phyloP scores from a whole-genome alignment of 1,140 invertebrate genomes.

The Chymomyza costata region DNA sequence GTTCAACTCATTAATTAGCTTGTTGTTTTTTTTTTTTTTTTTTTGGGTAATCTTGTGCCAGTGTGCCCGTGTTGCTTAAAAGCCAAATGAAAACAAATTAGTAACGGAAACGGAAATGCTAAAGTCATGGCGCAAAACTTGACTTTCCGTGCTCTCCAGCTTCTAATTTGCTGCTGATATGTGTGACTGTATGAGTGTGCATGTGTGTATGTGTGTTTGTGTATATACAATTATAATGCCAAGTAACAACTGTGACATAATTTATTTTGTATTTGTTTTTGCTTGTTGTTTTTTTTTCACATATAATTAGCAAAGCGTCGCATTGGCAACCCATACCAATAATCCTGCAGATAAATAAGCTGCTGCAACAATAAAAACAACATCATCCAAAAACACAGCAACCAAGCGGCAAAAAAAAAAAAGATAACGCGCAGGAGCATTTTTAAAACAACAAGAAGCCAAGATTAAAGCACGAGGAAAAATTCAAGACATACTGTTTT shows the following conservation, averaged over 20 bases:
- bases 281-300: constrained; percentile 6
- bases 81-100: constrained; percentile 40
- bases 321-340: constrained; percentile 18
- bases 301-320: constrained; percentile 39
- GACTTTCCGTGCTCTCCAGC: too few relatives aligned
- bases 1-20: too few relatives aligned
- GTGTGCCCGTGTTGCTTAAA: too few relatives aligned
- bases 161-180: constrained; percentile 3
- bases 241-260: constrained; percentile 17
- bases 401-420: constrained; percentile 23
- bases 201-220: background rate
- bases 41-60: too few relatives aligned
- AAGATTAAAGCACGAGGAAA: background rate
- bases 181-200: constrained; percentile 2
- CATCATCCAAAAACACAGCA: background rate
- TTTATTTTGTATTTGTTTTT: constrained; percentile 14
- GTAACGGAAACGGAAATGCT: constrained; percentile 57
- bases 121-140: constrained; percentile 26
- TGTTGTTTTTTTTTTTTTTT: too few relatives aligned
- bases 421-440: constrained; percentile 7
- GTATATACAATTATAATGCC: background rate
- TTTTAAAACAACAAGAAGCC: constrained; percentile 3
- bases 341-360: constrained; percentile 5
- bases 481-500: constrained; percentile 25
- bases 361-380: constrained; percentile 12